These are phyloP conservation scores for Phyllotreta cruciferae DNA, from an alignment of 2,888 invertebrate species.

Conservation along the genomic window DNA sequence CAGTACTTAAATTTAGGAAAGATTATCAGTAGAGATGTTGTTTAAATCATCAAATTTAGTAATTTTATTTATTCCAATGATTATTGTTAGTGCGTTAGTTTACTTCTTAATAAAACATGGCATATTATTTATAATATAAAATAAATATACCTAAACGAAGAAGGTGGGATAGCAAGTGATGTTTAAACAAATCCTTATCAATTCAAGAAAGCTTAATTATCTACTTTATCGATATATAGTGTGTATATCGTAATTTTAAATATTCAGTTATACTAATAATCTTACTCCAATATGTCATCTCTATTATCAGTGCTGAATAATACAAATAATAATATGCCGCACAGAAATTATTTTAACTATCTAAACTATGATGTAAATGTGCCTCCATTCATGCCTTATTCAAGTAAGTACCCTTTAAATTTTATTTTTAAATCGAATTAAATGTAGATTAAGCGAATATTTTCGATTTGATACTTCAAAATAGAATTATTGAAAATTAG, in stretches of 20 bases:
- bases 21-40: slow-evolving; percentile 17
- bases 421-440: slow-evolving; percentile 3
- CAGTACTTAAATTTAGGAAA: slow-evolving; percentile 24
- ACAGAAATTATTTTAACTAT: slow-evolving; percentile 52
- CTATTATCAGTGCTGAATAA: slow-evolving; percentile 47
- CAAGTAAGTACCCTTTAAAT: slow-evolving; percentile 45
- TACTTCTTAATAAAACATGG: slow-evolving; percentile 50
- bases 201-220: slow-evolving; percentile 55
- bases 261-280: slow-evolving; percentile 57
- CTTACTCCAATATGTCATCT: slow-evolving; percentile 56
- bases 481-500: neutral
- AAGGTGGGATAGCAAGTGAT: slow-evolving; percentile 34
- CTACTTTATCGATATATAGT: slow-evolving; percentile 55
- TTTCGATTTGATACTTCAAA: neutral
- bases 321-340: slow-evolving; percentile 47
- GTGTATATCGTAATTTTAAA: slow-evolving; percentile 58
- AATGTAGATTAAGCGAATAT: neutral
- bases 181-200: slow-evolving; percentile 51
- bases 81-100: slow-evolving; percentile 50
- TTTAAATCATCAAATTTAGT: slow-evolving; percentile 25
- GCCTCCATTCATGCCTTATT: slow-evolving; percentile 42
- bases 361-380: slow-evolving; percentile 45
- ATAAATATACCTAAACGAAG: slow-evolving; percentile 19
- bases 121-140: slow-evolving; percentile 48
- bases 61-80: slow-evolving; percentile 48